These are phyloP conservation scores for Galleria mellonella DNA, from an alignment of 1,140 invertebrate species.

Conservation along the genomic window DNA sequence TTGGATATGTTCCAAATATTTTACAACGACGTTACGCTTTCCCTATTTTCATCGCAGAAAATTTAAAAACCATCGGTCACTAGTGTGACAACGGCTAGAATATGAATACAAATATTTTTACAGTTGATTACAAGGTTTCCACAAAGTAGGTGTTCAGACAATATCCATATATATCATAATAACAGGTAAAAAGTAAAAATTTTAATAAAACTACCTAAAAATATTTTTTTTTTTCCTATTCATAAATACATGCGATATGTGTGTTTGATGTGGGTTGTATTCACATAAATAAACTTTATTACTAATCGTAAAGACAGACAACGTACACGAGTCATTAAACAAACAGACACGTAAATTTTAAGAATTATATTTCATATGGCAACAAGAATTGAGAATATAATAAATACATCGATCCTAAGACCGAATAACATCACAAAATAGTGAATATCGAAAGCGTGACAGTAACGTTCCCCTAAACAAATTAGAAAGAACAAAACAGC, in stretches of 20 bases:
- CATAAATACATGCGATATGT: neutral
- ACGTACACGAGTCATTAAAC: neutral
- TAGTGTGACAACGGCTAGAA: conserved; percentile 65
- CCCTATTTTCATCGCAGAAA: conserved; percentile 71
- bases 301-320: conserved; percentile 13
- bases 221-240: neutral
- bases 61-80: conserved; percentile 72
- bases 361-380: too few relatives aligned
- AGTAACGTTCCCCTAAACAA: too few relatives aligned
- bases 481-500: too few relatives aligned
- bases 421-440: too few relatives aligned
- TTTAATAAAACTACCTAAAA: neutral
- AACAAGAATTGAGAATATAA: too few relatives aligned
- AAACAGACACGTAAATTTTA: too few relatives aligned
- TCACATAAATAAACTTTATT: conserved; percentile 18
- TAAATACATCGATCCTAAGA: too few relatives aligned
- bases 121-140: conserved; percentile 63
- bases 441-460: too few relatives aligned
- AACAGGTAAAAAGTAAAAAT: neutral
- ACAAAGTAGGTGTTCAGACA: conserved; percentile 6
- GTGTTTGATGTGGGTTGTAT: conserved; percentile 1
- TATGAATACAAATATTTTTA: conserved; percentile 69
- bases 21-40: conserved; percentile 67
- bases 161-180: conserved; percentile 1
- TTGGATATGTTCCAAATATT: conserved; percentile 59